Evolutionary conservation across 23 tunicate species (phyloP).

Genomic region (Clavelina lepadiformis): DNA sequence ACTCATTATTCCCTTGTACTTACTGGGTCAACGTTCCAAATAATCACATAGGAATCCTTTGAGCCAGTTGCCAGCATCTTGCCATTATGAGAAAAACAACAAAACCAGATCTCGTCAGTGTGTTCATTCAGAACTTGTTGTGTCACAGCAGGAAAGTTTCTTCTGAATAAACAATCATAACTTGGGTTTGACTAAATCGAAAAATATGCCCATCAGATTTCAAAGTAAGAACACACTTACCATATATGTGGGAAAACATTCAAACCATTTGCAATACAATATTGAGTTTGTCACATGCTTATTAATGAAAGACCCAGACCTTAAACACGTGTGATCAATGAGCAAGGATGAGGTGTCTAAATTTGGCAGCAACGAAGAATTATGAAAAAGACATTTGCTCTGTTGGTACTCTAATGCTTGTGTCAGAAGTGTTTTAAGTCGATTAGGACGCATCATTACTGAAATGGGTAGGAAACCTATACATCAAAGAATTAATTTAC

Average conservation of each 20-base stretch:
- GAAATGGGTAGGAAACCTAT: constrained; percentile 77
- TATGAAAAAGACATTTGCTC: constrained; percentile 77
- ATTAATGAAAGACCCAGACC: too few relatives aligned
- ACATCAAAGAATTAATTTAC: neutral
- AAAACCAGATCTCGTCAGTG: constrained; percentile 72
- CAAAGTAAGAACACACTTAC: too few relatives aligned
- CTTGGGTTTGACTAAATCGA: too few relatives aligned
- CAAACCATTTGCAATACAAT: too few relatives aligned
- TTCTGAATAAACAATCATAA: constrained; percentile 36
- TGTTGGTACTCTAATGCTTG: constrained; percentile 87
- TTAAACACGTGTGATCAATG: constrained; percentile 68
- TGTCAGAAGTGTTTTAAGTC: constrained; percentile 57
- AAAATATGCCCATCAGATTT: too few relatives aligned
- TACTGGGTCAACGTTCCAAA: constrained; percentile 92
- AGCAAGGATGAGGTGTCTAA: constrained; percentile 48
- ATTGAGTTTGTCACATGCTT: too few relatives aligned
- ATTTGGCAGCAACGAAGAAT: constrained; percentile 27
- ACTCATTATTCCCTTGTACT: constrained; percentile 3
- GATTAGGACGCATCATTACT: constrained; percentile 91
- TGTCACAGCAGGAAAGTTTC: constrained; percentile 44
- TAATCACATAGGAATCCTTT: constrained; percentile 65
- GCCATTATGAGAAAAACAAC: constrained; percentile 86
- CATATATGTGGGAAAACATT: too few relatives aligned
- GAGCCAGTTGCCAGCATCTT: constrained; percentile 89
- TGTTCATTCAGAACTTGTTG: constrained; percentile 55